Conservation (phyloP, 2,888 invertebrate species). For the Carcina quercana region DNA sequence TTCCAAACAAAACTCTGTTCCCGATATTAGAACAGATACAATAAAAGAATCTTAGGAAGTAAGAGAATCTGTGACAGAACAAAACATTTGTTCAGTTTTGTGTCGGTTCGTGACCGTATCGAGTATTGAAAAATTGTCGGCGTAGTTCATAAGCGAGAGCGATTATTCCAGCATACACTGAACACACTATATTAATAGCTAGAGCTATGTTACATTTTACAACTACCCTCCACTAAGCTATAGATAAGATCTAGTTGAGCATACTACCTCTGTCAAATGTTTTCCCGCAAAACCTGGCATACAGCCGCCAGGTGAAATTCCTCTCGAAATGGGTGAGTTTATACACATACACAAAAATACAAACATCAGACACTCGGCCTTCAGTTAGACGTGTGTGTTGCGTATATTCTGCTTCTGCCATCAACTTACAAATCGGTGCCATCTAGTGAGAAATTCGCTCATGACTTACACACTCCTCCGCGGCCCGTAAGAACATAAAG, state of each 20-base stretch:
- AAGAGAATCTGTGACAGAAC: slow-evolving; percentile 24
- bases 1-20: background rate
- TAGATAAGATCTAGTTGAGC: background rate
- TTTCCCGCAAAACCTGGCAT: background rate
- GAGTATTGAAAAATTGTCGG: slow-evolving; percentile 13
- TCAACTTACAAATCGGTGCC: background rate
- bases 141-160: slow-evolving; percentile 14
- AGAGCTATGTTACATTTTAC: background rate
- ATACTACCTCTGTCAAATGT: background rate
- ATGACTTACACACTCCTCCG: slow-evolving; percentile 10
- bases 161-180: background rate
- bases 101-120: slow-evolving; percentile 27
- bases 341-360: too few species aligned
- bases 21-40: background rate
- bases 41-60: slow-evolving; percentile 7
- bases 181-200: background rate
- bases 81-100: slow-evolving; percentile 37
- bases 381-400: too few species aligned
- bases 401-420: too few species aligned
- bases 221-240: background rate
- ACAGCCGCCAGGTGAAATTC: background rate
- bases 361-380: too few species aligned
- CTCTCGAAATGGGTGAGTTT: too few species aligned
- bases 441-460: background rate
- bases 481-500: slow-evolving; percentile 12